Base-by-base conservation (phyloP, 2,797 vertebrate genomes). In the Danio tinwini region DNA sequence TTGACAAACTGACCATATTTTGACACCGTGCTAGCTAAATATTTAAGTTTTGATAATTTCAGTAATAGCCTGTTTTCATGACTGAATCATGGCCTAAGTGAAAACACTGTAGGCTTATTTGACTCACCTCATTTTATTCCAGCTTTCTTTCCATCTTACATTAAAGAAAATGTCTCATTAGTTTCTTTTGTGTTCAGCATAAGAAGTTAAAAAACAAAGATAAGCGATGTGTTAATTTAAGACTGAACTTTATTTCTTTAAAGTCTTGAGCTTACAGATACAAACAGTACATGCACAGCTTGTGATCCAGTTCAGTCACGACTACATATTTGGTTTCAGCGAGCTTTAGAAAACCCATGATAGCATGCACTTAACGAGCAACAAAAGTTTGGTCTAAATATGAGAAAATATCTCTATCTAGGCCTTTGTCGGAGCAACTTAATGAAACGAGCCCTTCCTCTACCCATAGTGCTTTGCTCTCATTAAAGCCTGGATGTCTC, bases 401-500 rank as follows among this genome's bases (percentile, higher is more conserved):
- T 17, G 5, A 62, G 14, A n/a, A 58, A 29, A 21, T 1, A 19
- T 55, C 17, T 65, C 47, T n/a, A 37, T 37, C 9, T 14, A 56
- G 42, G 53, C 59, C 59, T 81, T 71, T 59, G 73, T 58, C 39
- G 53, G 47, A 56, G 59, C 42, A 42, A 49, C 40, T 56, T 55
- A 49, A 76, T 45, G 29, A 81, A 77, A 37, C 16, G 37, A 44
- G 29, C 44, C 62, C 37, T 29, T 69, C 5, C 75, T 58, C 50
- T 80, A 77, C 76, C 76, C 76, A 84, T 72, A 50, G 63, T 82
- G 65, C 82, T 70, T 74, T 74, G 77, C 78, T 78, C 87, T 86
- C 81, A 85, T 78, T 85, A 87, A 83, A 86, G 82, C 78, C 76
- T 91, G 91, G 89, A 92, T 89, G 89, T 87, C 79, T 88, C 86